phyloP scores from a whole-genome alignment of 2,888 invertebrate genomes.

The Notodonta ziczac region DNA sequence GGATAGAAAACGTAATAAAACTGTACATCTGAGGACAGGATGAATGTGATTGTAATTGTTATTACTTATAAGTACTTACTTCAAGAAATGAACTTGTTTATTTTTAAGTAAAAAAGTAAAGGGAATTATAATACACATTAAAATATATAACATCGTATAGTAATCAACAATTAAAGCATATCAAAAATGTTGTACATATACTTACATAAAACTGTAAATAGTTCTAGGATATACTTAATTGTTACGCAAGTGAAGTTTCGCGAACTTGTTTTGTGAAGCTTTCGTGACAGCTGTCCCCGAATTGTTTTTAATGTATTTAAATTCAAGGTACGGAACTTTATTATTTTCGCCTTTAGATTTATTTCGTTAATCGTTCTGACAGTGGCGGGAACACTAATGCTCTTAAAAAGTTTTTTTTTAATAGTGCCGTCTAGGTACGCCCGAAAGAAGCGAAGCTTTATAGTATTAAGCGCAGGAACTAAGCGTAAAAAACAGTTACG shows the following conservation, averaged over 20 bases:
- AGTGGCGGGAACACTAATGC: constrained; percentile 1
- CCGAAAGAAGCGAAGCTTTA: too few relatives aligned
- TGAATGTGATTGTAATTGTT: too few relatives aligned
- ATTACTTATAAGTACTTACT: too few relatives aligned
- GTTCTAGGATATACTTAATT: constrained; percentile 21
- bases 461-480: too few relatives aligned
- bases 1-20: too few relatives aligned
- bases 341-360: constrained; percentile 13
- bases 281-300: constrained; percentile 12
- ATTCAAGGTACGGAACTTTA: constrained; percentile 4
- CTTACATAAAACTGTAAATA: constrained; percentile 38
- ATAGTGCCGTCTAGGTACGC: too few relatives aligned
- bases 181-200: constrained; percentile 60
- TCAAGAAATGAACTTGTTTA: too few relatives aligned
- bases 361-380: constrained; percentile 13
- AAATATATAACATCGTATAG: constrained; percentile 36
- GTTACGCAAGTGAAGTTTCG: constrained; percentile 19
- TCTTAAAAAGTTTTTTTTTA: constrained; percentile 1
- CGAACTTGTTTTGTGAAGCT: constrained; percentile 17
- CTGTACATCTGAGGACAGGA: too few relatives aligned
- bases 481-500: too few relatives aligned
- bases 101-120: background rate
- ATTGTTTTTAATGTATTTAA: constrained; percentile 25
- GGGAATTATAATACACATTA: background rate
- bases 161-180: constrained; percentile 68